Evolutionary conservation across 1,140 invertebrate species (phyloP).

Genomic region (Heliconius congener): DNA sequence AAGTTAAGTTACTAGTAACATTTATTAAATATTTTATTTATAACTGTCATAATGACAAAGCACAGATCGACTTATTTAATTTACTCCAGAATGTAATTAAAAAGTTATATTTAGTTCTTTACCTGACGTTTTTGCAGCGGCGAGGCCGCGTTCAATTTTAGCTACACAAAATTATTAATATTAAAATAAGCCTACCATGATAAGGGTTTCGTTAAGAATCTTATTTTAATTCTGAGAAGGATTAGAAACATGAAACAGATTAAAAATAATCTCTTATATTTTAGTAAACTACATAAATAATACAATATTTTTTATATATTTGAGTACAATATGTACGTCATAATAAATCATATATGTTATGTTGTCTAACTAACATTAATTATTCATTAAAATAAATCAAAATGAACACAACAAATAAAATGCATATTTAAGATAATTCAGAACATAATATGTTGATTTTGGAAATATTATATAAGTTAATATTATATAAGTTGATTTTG

Average conservation of each 20-base stretch:
- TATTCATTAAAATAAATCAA: neutral
- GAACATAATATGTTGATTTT: neutral
- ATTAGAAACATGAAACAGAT: neutral
- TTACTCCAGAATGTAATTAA: neutral
- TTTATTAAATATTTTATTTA: neutral
- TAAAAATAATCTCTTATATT: neutral
- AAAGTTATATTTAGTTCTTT: slow-evolving; percentile 9
- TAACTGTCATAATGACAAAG: neutral
- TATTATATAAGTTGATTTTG: neutral
- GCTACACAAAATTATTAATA: slow-evolving; percentile 17
- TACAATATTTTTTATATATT: too few species aligned
- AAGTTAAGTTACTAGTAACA: neutral
- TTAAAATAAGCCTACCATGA: slow-evolving; percentile 28
- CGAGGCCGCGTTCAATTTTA: slow-evolving; percentile 21
- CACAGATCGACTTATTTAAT: neutral
- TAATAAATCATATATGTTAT: too few species aligned
- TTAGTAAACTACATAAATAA: too few species aligned
- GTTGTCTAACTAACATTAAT: neutral
- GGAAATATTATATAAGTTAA: too few species aligned
- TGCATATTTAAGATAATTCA: neutral
- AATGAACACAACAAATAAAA: neutral
- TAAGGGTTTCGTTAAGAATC: slow-evolving; percentile 31
- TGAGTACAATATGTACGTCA: too few species aligned
- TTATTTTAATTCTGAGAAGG: slow-evolving; percentile 20
- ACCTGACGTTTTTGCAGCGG: neutral